Evolutionary conservation across 2,797 vertebrate genomes (phyloP).

Genomic region (Geotrypetes seraphini): DNA sequence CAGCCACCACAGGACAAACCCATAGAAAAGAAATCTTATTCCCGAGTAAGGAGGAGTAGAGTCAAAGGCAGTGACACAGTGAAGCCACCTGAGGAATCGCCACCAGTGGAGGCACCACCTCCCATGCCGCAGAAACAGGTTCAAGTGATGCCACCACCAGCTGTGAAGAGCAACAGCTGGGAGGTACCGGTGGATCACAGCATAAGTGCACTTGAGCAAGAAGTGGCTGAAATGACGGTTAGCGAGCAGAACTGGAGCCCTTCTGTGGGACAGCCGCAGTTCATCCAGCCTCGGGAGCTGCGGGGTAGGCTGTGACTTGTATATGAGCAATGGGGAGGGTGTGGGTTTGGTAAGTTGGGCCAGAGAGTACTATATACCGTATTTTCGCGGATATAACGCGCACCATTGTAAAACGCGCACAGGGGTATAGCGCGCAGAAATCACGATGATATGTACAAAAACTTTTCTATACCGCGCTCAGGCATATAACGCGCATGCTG

Average conservation of each 20-base stretch:
- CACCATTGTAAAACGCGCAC: too few species aligned
- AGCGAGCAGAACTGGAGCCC: constrained; percentile 77
- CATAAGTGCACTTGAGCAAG: constrained; percentile 63
- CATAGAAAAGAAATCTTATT: constrained; percentile 88
- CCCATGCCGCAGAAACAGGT: constrained; percentile 23
- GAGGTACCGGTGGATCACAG: constrained; percentile 45
- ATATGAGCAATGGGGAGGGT: too few species aligned
- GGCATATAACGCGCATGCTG: too few species aligned
- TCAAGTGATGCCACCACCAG: constrained; percentile 18
- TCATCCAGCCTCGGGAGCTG: constrained; percentile 73
- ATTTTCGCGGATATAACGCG: too few species aligned
- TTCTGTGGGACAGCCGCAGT: constrained; percentile 72
- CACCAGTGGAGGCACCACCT: constrained; percentile 1
- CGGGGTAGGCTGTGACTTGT: too few species aligned
- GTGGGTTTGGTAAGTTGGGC: too few species aligned
- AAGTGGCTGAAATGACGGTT: constrained; percentile 74
- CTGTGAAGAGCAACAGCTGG: constrained; percentile 55
- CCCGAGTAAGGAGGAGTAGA: constrained; percentile 80
- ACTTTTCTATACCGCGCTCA: too few species aligned
- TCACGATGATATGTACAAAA: too few species aligned
- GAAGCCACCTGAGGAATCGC: constrained; percentile 54
- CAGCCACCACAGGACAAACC: constrained; percentile 59
- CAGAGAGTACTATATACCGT: too few species aligned
- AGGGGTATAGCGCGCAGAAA: too few species aligned
- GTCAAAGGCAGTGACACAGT: constrained; percentile 72